Conservation (phyloP, 2,113 vertebrate genomes). For the Vanacampus margaritifer region DNA sequence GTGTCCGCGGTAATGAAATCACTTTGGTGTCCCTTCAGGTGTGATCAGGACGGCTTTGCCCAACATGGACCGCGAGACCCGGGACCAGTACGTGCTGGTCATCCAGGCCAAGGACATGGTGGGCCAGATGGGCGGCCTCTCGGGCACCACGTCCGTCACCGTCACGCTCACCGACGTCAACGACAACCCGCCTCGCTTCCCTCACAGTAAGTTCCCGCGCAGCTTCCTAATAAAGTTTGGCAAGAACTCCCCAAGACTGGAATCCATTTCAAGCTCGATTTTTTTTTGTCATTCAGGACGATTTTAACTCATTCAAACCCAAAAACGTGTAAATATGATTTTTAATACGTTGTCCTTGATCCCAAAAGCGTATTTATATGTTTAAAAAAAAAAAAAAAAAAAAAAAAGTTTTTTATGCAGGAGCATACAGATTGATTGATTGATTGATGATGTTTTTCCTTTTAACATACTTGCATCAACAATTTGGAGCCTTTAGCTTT, state of each 20-base stretch:
- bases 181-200: constrained; percentile 91
- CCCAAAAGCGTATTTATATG: no score
- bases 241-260: not conserved
- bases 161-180: constrained; percentile 93
- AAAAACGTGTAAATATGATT: no score
- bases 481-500: no score
- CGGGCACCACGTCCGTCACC: constrained; percentile 91
- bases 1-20: not conserved
- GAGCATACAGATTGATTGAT: no score
- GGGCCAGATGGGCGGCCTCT: constrained; percentile 93
- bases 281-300: no score
- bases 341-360: no score
- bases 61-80: constrained; percentile 94
- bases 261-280: not conserved
- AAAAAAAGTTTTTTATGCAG: no score
- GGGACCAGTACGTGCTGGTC: constrained; percentile 92
- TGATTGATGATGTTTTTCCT: no score
- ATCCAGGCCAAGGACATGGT: constrained; percentile 99
- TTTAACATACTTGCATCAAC: no score
- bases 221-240: not conserved
- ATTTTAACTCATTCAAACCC: no score
- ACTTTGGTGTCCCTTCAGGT: constrained; percentile 63
- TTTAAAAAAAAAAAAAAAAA: no score
- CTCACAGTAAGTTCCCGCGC: constrained; percentile 78
- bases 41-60: constrained; percentile 93